Base-by-base conservation (phyloP, 2,113 vertebrate species). In the Cephalopholis sonnerati region DNA sequence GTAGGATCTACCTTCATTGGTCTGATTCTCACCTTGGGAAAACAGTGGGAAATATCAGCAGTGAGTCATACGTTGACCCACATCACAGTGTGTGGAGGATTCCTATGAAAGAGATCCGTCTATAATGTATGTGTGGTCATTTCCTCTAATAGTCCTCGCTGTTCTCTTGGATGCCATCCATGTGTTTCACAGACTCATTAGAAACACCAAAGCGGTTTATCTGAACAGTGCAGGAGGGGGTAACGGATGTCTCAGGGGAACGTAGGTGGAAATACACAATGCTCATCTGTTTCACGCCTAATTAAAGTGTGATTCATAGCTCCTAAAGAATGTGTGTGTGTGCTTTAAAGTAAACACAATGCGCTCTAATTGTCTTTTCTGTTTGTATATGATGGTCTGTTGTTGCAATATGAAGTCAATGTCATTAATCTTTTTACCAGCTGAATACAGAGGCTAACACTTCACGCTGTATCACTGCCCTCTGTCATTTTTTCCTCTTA, bases 191-290 rank as follows among this genome's bases (percentile, higher is more conserved):
- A 69, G 51, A 55, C 53, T 82, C 74, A 85, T 88, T 89, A 82
- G 71, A 86, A 78, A 39, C 22, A 29, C 41, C 39, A 20, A 22
- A 11, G 59, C 59, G 36, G 29, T 87, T 70, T 63, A 68, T 88
- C 82, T 69, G 51, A 29, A 41, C 0, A 13, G 32, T 69, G 54
- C 61, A 69, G 46, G 22, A 5, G 39, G 16, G 20, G 17, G 25
- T 44, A n/a, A 29, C 18, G 0, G 74, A 36, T 44, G 22, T 88
- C 83, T 77, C 82, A 6, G 20, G 83, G 78, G 76, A 74, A 44
- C 61, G 46, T 36, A 61, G 75, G 59, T 63, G 77, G 39, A 90
- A 90, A 80, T 68, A 53, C 85, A 68, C 79, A 82, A 64, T 22
- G 70, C 74, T 82, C 55, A 74, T 82, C 72, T 69, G 44, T 74